Percentiles rank a stretch among this genome's conserved stretches.
Conservation (phyloP, 2,797 vertebrate genomes). For the Zenarchopterus dispar region DNA sequence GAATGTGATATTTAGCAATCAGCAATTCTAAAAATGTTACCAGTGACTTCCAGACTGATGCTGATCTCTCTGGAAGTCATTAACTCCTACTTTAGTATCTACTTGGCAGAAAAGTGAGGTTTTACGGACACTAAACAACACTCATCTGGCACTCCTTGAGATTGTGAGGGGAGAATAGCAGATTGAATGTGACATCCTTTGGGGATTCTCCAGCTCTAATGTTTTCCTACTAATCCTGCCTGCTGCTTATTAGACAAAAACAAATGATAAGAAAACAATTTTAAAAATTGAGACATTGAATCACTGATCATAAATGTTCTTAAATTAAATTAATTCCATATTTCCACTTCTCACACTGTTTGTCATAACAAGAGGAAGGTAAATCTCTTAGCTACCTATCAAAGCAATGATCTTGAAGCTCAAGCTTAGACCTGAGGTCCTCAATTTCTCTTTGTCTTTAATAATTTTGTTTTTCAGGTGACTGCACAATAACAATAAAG, state of each 20-base stretch:
- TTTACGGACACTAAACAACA: conserved; percentile 20
- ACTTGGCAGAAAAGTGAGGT: conserved; percentile 11
- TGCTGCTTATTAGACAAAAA: not conserved
- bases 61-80: conserved; percentile 52
- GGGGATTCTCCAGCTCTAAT: not conserved
- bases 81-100: conserved; percentile 4
- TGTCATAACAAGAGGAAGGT: not conserved
- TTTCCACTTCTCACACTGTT: not conserved
- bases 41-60: conserved; percentile 43
- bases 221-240: not conserved
- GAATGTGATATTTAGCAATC: conserved; percentile 57
- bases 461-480: too few species aligned
- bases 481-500: too few species aligned
- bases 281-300: not conserved
- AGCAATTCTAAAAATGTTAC: conserved; percentile 45
- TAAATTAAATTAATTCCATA: not conserved
- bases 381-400: too few species aligned
- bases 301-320: not conserved
- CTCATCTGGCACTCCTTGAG: not conserved
- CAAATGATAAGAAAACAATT: not conserved
- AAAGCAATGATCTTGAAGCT: not conserved
- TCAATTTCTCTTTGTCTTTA: not conserved
- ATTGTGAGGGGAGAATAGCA: not conserved
- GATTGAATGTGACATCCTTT: not conserved
- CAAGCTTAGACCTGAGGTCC: conserved; percentile 9